Evolutionary conservation across 2,797 vertebrate genomes (phyloP).

Genomic region (Salarias fasciatus): DNA sequence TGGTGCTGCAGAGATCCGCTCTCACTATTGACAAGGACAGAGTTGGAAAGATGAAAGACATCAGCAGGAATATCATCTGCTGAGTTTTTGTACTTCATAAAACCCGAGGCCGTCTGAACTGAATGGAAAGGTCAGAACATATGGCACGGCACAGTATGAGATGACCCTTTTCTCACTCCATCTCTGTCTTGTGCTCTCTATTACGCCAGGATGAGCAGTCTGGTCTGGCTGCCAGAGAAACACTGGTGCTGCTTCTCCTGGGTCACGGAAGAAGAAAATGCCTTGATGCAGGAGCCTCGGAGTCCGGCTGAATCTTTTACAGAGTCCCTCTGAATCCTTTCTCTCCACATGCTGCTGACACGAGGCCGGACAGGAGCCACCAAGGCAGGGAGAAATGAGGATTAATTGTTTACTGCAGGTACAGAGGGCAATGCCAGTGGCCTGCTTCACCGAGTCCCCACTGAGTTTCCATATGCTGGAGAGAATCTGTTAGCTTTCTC

Average conservation of each 20-base stretch:
- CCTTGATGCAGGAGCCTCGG: slow-evolving; percentile 31
- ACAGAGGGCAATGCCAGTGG: slow-evolving; percentile 62
- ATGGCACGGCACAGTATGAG: slow-evolving; percentile 40
- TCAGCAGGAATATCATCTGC: slow-evolving; percentile 27
- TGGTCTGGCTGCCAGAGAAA: slow-evolving; percentile 36
- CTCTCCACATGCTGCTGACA: slow-evolving; percentile 36
- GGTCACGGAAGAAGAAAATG: slow-evolving; percentile 43
- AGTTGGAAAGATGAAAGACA: slow-evolving; percentile 40
- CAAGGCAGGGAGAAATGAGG: slow-evolving; percentile 45
- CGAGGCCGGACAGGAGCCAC: slow-evolving; percentile 48
- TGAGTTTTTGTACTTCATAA: slow-evolving; percentile 53
- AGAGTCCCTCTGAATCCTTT: neutral
- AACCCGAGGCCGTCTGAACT: slow-evolving; percentile 38
- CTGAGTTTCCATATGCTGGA: slow-evolving; percentile 76
- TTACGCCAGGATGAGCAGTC: slow-evolving; percentile 35
- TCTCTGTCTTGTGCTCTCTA: slow-evolving; percentile 46
- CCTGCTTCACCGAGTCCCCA: slow-evolving; percentile 63
- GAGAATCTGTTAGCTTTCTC: slow-evolving; percentile 71
- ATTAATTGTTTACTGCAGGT: slow-evolving; percentile 80
- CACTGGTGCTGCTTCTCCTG: slow-evolving; percentile 21
- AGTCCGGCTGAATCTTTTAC: slow-evolving; percentile 36
- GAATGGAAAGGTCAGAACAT: slow-evolving; percentile 56
- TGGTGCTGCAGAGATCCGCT: slow-evolving; percentile 11
- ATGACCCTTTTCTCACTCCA: slow-evolving; percentile 38
- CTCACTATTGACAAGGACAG: slow-evolving; percentile 14